Percentiles rank a stretch among this genome's conserved stretches.
phyloP scores from a whole-genome alignment of 2,113 vertebrate genomes.

The Oophaga pumilio region DNA sequence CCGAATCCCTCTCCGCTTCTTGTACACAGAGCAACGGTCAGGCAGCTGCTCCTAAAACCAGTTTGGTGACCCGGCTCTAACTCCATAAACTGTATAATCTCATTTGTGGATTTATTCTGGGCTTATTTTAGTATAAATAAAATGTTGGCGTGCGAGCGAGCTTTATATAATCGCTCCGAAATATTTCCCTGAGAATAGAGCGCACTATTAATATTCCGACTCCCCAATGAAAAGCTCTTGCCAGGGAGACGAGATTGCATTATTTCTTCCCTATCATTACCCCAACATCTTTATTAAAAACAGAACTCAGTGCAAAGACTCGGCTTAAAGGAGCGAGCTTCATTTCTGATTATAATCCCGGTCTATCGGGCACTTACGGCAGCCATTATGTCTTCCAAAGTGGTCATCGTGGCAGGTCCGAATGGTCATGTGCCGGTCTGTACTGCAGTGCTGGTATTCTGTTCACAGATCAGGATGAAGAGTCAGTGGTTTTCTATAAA shows the following conservation, averaged over 20 bases:
- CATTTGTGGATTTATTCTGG: conserved; percentile 19
- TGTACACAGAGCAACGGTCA: no score
- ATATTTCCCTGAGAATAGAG: conserved; percentile 32
- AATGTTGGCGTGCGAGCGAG: background rate
- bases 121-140: conserved; percentile 12
- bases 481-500: background rate
- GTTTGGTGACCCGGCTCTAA: background rate
- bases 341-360: no score
- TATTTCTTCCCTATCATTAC: conserved; percentile 5
- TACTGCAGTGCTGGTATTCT: background rate
- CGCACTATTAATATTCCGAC: background rate
- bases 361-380: no score
- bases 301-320: background rate
- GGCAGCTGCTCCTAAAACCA: background rate
- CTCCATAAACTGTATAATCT: conserved; percentile 12
- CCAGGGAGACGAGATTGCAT: background rate
- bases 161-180: conserved; percentile 10
- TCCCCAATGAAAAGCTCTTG: background rate
- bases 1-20: no score
- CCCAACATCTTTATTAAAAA: conserved; percentile 6
- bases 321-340: background rate
- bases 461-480: background rate
- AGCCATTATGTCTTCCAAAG: background rate
- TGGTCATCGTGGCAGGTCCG: background rate
- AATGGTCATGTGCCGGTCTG: background rate